Percentiles rank a stretch among this genome's conserved stretches.
phyloP scores from a whole-genome alignment of 2,113 vertebrate genomes.

The Xiphophorus couchianus region DNA sequence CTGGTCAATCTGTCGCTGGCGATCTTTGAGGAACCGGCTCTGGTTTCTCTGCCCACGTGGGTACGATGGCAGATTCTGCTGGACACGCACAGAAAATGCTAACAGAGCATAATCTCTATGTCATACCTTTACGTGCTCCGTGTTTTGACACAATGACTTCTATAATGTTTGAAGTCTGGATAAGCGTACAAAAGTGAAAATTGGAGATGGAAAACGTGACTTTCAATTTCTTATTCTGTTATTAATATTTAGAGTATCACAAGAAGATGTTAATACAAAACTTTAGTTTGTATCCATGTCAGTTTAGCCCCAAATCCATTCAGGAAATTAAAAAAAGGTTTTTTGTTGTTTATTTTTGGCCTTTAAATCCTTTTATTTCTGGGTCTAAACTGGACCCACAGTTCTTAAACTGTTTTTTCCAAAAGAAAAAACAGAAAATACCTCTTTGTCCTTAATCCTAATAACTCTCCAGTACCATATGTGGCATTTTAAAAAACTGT shows the following conservation, averaged over 20 bases:
- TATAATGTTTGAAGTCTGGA: not conserved
- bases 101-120: too few relatives aligned
- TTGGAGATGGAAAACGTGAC: not conserved
- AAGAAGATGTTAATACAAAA: too few relatives aligned
- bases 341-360: not conserved
- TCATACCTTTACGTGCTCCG: not conserved
- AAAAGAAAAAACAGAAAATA: not conserved
- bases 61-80: constrained; percentile 70
- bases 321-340: too few relatives aligned
- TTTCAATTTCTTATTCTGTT: not conserved
- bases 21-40: constrained; percentile 88
- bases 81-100: not conserved
- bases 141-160: too few relatives aligned
- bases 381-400: not conserved
- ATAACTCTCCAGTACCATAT: not conserved
- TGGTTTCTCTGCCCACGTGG: constrained; percentile 84
- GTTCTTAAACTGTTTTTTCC: not conserved
- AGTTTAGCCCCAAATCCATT: too few relatives aligned
- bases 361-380: not conserved
- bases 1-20: constrained; percentile 86
- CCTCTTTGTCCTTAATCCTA: not conserved
- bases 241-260: too few relatives aligned
- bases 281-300: too few relatives aligned
- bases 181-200: not conserved
- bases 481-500: not conserved